Evolutionary conservation across 2,797 vertebrate species (phyloP).

Genomic region (Rachycentron canadum): DNA sequence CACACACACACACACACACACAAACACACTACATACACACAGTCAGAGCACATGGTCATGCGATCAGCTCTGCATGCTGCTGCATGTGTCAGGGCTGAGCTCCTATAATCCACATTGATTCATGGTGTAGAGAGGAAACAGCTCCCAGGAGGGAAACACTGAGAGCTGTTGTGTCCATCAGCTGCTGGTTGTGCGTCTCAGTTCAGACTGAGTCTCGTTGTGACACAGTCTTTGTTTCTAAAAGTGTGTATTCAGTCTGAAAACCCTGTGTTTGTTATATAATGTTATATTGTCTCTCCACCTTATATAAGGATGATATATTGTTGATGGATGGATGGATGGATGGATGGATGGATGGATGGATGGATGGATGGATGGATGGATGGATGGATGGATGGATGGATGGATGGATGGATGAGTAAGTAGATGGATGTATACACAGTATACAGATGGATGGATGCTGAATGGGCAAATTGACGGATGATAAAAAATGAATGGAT

Average conservation of each 20-base stretch:
- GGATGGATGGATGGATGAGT: too few species aligned
- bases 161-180: slow-evolving; percentile 44
- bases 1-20: slow-evolving; percentile 5
- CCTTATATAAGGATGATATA: not conserved
- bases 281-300: not conserved
- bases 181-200: slow-evolving; percentile 40
- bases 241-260: slow-evolving; percentile 21
- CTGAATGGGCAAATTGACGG: too few species aligned
- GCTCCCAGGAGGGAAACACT: slow-evolving; percentile 53
- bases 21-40: slow-evolving; percentile 11
- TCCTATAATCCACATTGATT: slow-evolving; percentile 72
- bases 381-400: not conserved
- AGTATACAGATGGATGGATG: not conserved
- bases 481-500: too few species aligned
- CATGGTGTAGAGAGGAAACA: slow-evolving; percentile 46
- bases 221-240: not conserved
- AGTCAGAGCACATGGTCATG: slow-evolving; percentile 60
- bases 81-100: slow-evolving; percentile 60
- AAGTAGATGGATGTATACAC: too few species aligned
- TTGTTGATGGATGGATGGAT: not conserved
- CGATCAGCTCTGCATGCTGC: slow-evolving; percentile 38
- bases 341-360: not conserved
- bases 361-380: not conserved
- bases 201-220: not conserved
- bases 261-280: not conserved